Evolutionary conservation across 37 sponge, comb jelly and placozoan species (phyloP), one percentile per base, ranked within the genome.

Genomic region (Petrosia ficiformis): DNA sequence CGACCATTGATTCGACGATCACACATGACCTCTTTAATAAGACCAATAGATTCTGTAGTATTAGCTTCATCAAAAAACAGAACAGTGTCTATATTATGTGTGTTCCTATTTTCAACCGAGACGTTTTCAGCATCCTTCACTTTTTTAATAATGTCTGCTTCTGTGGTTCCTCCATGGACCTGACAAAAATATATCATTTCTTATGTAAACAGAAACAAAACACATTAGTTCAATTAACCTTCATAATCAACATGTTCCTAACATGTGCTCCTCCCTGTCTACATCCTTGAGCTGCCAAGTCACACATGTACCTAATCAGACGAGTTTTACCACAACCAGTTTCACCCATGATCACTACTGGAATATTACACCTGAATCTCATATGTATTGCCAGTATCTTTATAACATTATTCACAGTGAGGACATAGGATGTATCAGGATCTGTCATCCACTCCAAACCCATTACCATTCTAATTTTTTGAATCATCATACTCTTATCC

Each of bases 61-160:
- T 96, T 96, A 16, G 96, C 96, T 77, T 96, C 96, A 86, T 96
- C 96, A 89, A 96, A 96, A 76, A 96, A 96, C 1, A 96, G 42
- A 0, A 96, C 82, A n/a, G 93, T 92, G 54, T 92, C 87, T 31
- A 91, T 16, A 19, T 39, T 33, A 22, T 48, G 58, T 11, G 36
- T 39, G 2, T 44, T 66, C 34, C 22, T 70, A 58, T 84, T 84
- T 26, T 4, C 21, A 38, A 37, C 4, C 37, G 96, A 92, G 33
- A 68, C 60, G 38, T 63, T 72, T 35, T 92, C 77, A 26, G 89
- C 96, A 4, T 92, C 39, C 26, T 36, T 36, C 33, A 93, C 77
- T 41, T 71, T 70, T 1, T 44, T 38, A 21, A 57, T 60, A 33
- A 93, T 76, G 36, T 93, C 84, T 5, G 59, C 28, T 40, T 87